phyloP scores from a whole-genome alignment of 1,140 invertebrate species.

The Heliconius hermathena region DNA sequence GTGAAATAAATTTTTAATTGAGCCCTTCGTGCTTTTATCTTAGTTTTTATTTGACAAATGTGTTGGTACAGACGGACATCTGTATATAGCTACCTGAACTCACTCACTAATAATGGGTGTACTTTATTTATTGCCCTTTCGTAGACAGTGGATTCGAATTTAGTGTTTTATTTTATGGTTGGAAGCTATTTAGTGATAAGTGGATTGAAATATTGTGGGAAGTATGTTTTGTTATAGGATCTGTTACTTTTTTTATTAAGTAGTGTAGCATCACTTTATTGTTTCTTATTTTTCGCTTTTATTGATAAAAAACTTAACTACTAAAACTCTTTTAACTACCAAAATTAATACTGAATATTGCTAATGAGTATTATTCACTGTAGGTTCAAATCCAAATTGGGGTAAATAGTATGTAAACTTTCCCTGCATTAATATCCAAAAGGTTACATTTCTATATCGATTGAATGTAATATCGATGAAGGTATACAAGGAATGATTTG shows the following conservation, averaged over 20 bases:
- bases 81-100: conserved; percentile 42
- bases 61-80: conserved; percentile 46
- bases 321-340: no score
- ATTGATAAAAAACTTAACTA: no score
- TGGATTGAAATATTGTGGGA: conserved; percentile 2
- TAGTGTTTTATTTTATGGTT: conserved; percentile 4
- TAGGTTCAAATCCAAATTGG: no score
- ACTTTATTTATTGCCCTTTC: conserved; percentile 24
- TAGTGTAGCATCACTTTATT: neutral
- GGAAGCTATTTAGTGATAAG: conserved; percentile 11
- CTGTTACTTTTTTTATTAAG: neutral
- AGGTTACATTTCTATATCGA: no score
- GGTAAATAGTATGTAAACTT: no score
- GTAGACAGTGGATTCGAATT: neutral
- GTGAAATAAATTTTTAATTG: conserved; percentile 67
- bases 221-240: neutral
- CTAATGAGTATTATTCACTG: no score
- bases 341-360: no score
- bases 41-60: conserved; percentile 59
- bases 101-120: conserved; percentile 29
- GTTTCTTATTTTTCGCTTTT: no score
- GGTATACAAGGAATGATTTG: no score
- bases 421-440: no score
- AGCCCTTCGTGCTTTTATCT: conserved; percentile 58
- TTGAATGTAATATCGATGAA: no score